A percentile compares a stretch with the other conserved stretches of the same genome.
Conservation (phyloP, 2,888 invertebrate genomes). For the Lymantria monacha region DNA sequence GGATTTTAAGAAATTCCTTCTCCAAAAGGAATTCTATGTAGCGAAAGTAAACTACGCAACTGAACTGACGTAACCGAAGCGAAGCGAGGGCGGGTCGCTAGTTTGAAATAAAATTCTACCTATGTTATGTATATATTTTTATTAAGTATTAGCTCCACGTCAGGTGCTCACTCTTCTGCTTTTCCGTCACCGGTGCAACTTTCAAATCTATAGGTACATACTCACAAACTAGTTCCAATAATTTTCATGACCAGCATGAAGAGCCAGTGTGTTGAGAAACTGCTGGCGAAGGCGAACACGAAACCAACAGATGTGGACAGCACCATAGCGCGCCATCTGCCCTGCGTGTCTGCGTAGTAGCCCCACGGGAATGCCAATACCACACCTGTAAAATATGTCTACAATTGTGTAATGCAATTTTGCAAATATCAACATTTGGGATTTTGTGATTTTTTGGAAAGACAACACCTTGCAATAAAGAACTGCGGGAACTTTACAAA, state of each 20-base stretch:
- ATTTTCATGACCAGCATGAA: constrained; percentile 82
- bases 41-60: too few relatives aligned
- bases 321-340: constrained; percentile 81
- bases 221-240: constrained; percentile 83
- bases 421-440: not conserved
- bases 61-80: too few relatives aligned
- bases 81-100: too few relatives aligned
- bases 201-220: constrained; percentile 6
- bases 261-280: constrained; percentile 79
- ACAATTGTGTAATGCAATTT: not conserved
- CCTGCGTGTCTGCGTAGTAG: constrained; percentile 86
- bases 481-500: too few relatives aligned
- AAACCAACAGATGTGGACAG: constrained; percentile 70
- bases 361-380: constrained; percentile 83
- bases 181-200: too few relatives aligned
- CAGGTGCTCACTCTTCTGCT: too few relatives aligned
- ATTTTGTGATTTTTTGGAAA: not conserved
- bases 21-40: too few relatives aligned
- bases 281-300: constrained; percentile 74
- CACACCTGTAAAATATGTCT: constrained; percentile 38
- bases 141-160: too few relatives aligned
- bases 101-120: too few relatives aligned
- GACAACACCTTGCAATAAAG: too few relatives aligned
- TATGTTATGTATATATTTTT: too few relatives aligned
- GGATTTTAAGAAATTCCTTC: too few relatives aligned